phyloP scores from a whole-genome alignment of 2,888 invertebrate species.

The Eupithecia pulchellata region DNA sequence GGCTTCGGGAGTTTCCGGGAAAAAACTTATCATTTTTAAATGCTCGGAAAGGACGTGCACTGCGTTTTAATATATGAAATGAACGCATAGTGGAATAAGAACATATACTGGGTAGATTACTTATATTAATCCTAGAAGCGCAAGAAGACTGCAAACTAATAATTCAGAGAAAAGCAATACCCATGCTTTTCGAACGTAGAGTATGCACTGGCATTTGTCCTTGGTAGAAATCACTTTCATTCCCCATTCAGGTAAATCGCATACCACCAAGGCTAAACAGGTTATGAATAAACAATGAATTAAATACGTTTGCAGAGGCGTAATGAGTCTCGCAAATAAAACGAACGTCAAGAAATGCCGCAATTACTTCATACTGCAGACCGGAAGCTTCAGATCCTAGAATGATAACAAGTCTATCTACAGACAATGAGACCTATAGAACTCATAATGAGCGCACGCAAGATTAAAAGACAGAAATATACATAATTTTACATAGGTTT shows the following conservation, averaged over 20 bases:
- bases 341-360: background rate
- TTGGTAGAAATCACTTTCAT: conserved; percentile 8
- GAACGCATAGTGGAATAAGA: background rate
- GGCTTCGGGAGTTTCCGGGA: conserved; percentile 11
- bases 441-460: conserved; percentile 7
- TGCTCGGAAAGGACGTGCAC: background rate
- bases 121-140: background rate
- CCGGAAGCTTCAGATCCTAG: conserved; percentile 20
- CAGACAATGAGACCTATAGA: conserved; percentile 15
- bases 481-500: conserved; percentile 26
- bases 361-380: conserved; percentile 8
- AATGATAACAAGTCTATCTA: conserved; percentile 6
- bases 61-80: background rate
- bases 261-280: conserved; percentile 9
- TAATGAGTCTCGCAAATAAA: background rate
- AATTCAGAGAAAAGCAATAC: background rate
- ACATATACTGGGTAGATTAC: background rate
- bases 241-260: background rate
- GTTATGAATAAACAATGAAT: conserved; percentile 8
- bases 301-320: background rate
- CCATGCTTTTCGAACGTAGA: background rate
- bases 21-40: conserved; percentile 2
- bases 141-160: background rate
- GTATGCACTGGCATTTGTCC: background rate
- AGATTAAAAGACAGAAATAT: conserved; percentile 18